phyloP scores from a whole-genome alignment of 1,140 invertebrate species.

The Sitodiplosis mosellana region DNA sequence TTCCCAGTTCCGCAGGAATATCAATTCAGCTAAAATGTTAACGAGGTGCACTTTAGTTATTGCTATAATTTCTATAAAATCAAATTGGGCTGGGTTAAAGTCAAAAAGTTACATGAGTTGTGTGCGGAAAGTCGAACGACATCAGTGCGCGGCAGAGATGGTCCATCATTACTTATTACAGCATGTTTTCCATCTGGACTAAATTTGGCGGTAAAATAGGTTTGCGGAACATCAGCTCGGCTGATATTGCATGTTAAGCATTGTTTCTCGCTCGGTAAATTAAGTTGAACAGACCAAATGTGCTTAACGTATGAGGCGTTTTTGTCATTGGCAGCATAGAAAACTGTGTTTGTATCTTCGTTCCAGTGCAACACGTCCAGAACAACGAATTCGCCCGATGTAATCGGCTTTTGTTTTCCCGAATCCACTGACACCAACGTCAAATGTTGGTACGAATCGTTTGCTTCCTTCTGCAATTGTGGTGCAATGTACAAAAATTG shows the following conservation, averaged over 20 bases:
- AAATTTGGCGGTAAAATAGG: constrained; percentile 18
- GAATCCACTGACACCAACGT: constrained; percentile 28
- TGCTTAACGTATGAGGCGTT: constrained; percentile 35
- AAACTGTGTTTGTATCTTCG: constrained; percentile 40
- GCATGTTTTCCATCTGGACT: constrained; percentile 15
- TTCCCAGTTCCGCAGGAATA: constrained; percentile 13
- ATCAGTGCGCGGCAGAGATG: constrained; percentile 15
- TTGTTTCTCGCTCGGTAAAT: constrained; percentile 20
- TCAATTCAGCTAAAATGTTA: neutral
- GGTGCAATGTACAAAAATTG: constrained; percentile 41
- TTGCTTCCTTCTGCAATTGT: constrained; percentile 14
- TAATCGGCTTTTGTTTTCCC: constrained; percentile 24
- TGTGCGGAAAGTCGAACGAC: constrained; percentile 14
- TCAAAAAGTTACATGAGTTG: constrained; percentile 10
- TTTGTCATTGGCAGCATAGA: constrained; percentile 39
- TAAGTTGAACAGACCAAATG: constrained; percentile 30
- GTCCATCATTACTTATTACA: constrained; percentile 18
- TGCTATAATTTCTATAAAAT: neutral
- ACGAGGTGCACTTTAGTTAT: neutral
- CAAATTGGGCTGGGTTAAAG: neutral
- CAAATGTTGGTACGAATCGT: constrained; percentile 46
- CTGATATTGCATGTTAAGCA: constrained; percentile 34
- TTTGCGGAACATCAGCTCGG: constrained; percentile 12
- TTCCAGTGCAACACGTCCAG: constrained; percentile 64
- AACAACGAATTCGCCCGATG: constrained; percentile 58